Evolutionary conservation across 1,140 invertebrate genomes (phyloP).

Genomic region (Hylyphantes graminicola): DNA sequence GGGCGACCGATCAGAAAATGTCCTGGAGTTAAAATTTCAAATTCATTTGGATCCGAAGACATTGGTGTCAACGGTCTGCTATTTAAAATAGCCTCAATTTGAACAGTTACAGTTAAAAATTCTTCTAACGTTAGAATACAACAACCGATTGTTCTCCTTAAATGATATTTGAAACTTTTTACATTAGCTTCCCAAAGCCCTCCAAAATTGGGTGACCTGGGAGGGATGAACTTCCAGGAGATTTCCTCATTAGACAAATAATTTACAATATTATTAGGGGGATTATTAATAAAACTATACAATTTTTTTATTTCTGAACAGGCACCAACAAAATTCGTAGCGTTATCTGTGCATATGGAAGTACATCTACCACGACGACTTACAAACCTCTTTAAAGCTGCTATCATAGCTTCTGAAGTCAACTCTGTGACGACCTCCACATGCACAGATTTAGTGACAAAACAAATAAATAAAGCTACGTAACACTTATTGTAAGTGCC

Average conservation of each 20-base stretch:
- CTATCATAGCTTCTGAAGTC: slow-evolving; percentile 66
- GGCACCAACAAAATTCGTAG: neutral
- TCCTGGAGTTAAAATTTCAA: slow-evolving; percentile 10
- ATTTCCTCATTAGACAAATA: neutral
- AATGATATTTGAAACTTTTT: slow-evolving; percentile 31
- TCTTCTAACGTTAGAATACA: slow-evolving; percentile 7
- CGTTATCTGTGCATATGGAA: neutral
- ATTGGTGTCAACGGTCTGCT: slow-evolving; percentile 10
- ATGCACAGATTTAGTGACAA: slow-evolving; percentile 17
- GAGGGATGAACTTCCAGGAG: neutral
- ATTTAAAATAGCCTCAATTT: slow-evolving; percentile 43
- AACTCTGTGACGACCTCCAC: slow-evolving; percentile 64
- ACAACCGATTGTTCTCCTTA: slow-evolving; percentile 16
- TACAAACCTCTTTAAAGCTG: neutral
- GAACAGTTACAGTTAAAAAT: neutral
- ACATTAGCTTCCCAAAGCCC: slow-evolving; percentile 27
- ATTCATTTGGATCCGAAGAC: slow-evolving; percentile 2
- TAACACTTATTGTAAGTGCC: slow-evolving; percentile 67
- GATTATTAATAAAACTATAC: neutral
- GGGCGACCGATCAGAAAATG: slow-evolving; percentile 40
- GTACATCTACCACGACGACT: neutral
- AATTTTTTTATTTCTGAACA: neutral
- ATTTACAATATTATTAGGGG: neutral
- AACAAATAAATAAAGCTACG: slow-evolving; percentile 15
- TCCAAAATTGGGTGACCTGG: slow-evolving; percentile 18